Evolutionary conservation across 2,888 invertebrate genomes (phyloP).

Genomic region (Strigamia crassipes): DNA sequence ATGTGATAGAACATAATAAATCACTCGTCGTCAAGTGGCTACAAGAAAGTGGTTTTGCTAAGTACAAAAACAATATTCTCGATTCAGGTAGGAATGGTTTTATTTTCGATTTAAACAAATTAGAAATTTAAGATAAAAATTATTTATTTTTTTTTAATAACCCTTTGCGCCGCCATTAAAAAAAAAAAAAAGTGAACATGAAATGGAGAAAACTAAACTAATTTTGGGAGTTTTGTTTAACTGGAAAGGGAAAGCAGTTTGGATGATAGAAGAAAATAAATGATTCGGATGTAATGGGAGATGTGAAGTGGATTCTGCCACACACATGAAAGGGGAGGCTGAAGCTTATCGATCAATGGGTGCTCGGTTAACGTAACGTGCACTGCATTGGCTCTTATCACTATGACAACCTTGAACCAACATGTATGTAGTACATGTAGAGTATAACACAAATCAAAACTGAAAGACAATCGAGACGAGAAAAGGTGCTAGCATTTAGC

Average conservation of each 20-base stretch:
- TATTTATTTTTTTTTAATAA: no score
- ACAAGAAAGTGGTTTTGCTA: conserved; percentile 15
- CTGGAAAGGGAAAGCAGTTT: not conserved
- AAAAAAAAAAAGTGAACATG: no score
- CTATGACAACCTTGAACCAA: conserved; percentile 38
- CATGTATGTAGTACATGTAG: conserved; percentile 23
- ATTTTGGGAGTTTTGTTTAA: no score
- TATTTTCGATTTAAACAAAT: not conserved
- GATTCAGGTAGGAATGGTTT: conserved; percentile 19
- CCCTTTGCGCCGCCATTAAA: not conserved
- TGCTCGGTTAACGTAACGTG: conserved; percentile 33
- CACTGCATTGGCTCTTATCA: conserved; percentile 37
- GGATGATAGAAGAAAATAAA: conserved; percentile 13
- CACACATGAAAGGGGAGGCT: not conserved
- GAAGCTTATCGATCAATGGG: conserved; percentile 38
- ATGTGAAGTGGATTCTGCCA: conserved; percentile 34
- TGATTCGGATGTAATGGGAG: not conserved
- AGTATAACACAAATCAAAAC: conserved; percentile 34
- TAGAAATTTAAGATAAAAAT: no score
- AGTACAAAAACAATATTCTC: conserved; percentile 26
- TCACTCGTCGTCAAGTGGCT: conserved; percentile 23
- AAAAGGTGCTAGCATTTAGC: not conserved
- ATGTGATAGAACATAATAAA: conserved; percentile 39
- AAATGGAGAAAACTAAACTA: no score
- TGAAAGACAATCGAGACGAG: not conserved